phyloP scores from a whole-genome alignment of 2,888 invertebrate genomes.

The Heliconius erato region DNA sequence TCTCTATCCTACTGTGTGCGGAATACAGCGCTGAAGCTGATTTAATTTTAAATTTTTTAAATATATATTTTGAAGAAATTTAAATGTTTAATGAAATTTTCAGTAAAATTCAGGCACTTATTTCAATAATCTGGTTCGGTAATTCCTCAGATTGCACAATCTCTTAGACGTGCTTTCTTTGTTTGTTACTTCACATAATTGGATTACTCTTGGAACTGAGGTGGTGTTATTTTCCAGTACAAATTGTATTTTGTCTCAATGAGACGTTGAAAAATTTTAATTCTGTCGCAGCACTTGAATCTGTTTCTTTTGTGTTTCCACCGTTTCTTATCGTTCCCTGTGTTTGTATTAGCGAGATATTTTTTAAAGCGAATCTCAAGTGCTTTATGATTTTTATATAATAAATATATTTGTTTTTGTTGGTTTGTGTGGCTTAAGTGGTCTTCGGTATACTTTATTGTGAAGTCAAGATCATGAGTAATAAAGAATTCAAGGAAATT shows the following conservation, averaged over 20 bases:
- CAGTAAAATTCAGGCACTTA: neutral
- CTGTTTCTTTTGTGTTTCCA: constrained; percentile 46
- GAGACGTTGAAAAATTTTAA: constrained; percentile 57
- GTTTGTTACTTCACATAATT: constrained; percentile 55
- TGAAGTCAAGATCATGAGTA: neutral
- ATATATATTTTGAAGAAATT: neutral
- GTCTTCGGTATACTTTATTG: constrained; percentile 7
- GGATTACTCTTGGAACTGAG: constrained; percentile 56
- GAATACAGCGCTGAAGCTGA: too few species aligned
- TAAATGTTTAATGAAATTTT: neutral
- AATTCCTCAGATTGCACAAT: constrained; percentile 21
- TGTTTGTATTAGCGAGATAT: constrained; percentile 49
- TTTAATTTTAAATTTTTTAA: too few species aligned
- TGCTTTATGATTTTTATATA: constrained; percentile 38
- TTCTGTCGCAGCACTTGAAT: constrained; percentile 51
- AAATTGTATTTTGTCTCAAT: constrained; percentile 56
- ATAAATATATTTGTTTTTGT: constrained; percentile 33
- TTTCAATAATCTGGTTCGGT: neutral
- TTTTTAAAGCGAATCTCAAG: constrained; percentile 36
- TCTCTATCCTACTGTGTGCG: too few species aligned
- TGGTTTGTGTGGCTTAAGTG: constrained; percentile 26
- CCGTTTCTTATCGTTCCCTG: constrained; percentile 34
- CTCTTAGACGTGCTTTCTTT: constrained; percentile 46
- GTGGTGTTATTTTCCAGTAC: constrained; percentile 56
- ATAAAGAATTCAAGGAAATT: neutral